Evolutionary conservation across 2,113 vertebrate genomes (phyloP).

Genomic region (Caranx ignobilis): DNA sequence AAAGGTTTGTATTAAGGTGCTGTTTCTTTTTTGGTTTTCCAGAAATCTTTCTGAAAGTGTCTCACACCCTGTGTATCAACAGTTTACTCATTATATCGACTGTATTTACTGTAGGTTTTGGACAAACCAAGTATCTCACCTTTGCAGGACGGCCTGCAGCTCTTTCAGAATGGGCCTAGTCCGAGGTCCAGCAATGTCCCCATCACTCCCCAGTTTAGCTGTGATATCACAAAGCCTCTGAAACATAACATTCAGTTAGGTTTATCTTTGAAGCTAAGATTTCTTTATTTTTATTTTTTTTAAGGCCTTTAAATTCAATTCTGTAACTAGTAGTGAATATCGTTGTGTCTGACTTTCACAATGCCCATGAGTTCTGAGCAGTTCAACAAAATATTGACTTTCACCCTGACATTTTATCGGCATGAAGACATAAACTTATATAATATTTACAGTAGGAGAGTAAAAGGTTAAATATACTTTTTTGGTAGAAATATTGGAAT

Average conservation of each 20-base stretch:
- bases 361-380: neutral
- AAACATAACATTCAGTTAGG: slow-evolving; percentile 41
- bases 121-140: slow-evolving; percentile 65
- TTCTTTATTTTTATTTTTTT: too few relatives aligned
- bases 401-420: neutral
- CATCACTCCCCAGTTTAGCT: slow-evolving; percentile 49
- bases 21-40: too few relatives aligned
- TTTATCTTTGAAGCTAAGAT: neutral
- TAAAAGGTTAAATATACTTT: neutral
- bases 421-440: neutral
- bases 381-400: neutral
- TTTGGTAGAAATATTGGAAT: neutral
- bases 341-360: too few relatives aligned
- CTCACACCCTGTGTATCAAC: too few relatives aligned
- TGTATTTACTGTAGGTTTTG: too few relatives aligned
- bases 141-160: slow-evolving; percentile 78
- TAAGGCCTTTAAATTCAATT: neutral
- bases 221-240: slow-evolving; percentile 74
- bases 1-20: too few relatives aligned
- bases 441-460: neutral
- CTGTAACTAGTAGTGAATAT: neutral
- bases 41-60: too few relatives aligned
- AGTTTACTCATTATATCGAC: too few relatives aligned
- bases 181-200: slow-evolving; percentile 49
- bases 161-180: slow-evolving; percentile 77